Evolutionary conservation across 30 jellyfish, hydroid and myxozoan species (phyloP), one percentile per base, ranked within the genome.

Genomic region (Rhopilema esculentum): DNA sequence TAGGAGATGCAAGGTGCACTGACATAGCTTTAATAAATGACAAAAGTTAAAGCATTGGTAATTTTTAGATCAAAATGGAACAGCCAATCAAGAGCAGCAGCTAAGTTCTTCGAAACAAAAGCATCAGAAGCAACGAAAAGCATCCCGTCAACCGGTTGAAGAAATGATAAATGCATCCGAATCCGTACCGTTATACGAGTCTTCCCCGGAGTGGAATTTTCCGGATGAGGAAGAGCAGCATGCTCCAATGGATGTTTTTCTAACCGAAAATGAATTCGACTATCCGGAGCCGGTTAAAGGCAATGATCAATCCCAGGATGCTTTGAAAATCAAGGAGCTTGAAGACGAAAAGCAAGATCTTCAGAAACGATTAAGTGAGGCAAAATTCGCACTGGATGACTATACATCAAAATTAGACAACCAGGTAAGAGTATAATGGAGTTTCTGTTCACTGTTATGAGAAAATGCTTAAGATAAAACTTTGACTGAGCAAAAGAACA

Each of bases 271-370:
- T 23, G 84, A 73, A 48, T 73, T 73, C 21, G 84, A 73, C 53
- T 73, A 31, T 25, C 70, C 48, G 53, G 26, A 32, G 19, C 26
- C 23, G 21, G 48, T 30, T 23, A 17, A 4, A 73, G 1, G 27
- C 50, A 73, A 17, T n/a, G 79, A 49, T 1, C 78, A 72, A 1
- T 53, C 33, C 8, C 69, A 15, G 21, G 69, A 48, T 50, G 71
- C 75, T 6, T 8, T n/a, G 49, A 75, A 80, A 27, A 90, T 95
- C 53, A 78, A 89, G 31, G 89, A 75, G 20, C 76, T 95, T 18
- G 99, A 95, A 69, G 70, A 62, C 2, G 99, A 95, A 49, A 95
- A 95, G 76, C 67, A 74, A 51, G 94, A 83, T 18, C 67, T 95
- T 88, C 97, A 91, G 78, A 68, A 74, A 77, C 82, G 96, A 78